A percentile compares a stretch with the other conserved stretches of the same genome.
These are phyloP conservation scores for Triops cancriformis DNA, from an alignment of 1,140 invertebrate genomes.

Conservation along the genomic window DNA sequence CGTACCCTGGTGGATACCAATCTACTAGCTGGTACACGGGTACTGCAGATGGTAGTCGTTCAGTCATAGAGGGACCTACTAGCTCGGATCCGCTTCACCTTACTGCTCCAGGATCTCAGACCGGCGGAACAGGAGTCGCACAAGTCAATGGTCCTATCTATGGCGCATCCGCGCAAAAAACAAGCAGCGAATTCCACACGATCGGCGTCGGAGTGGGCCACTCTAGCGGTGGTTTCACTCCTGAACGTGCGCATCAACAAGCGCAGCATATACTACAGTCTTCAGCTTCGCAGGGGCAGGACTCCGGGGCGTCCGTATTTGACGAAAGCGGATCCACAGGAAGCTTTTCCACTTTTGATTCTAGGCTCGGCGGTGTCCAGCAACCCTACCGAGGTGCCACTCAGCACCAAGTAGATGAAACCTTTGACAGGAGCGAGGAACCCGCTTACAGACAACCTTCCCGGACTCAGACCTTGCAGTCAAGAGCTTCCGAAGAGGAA, in stretches of 20 bases:
- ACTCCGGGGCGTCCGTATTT: not conserved
- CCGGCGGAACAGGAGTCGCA: not conserved
- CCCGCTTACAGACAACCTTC: not conserved
- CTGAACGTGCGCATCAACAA: not conserved
- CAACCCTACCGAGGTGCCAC: not conserved
- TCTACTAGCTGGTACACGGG: constrained; percentile 26
- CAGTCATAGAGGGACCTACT: not conserved
- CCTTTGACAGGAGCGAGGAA: not conserved
- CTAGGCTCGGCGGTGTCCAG: not conserved
- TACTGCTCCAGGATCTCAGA: not conserved
- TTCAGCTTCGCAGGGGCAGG: not conserved
- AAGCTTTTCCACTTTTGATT: too few species aligned
- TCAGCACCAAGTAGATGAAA: not conserved
- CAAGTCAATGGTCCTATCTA: not conserved
- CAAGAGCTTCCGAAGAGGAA: not conserved
- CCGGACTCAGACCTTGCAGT: not conserved
- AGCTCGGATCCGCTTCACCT: not conserved
- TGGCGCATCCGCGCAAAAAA: not conserved
- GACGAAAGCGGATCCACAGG: not conserved
- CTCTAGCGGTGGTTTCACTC: not conserved
- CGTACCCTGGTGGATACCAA: constrained; percentile 17
- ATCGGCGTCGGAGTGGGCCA: not conserved
- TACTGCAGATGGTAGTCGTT: not conserved
- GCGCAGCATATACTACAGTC: not conserved
- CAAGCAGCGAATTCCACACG: not conserved